phyloP scores from a whole-genome alignment of 2,113 vertebrate species.

The Coreoperca whiteheadi region DNA sequence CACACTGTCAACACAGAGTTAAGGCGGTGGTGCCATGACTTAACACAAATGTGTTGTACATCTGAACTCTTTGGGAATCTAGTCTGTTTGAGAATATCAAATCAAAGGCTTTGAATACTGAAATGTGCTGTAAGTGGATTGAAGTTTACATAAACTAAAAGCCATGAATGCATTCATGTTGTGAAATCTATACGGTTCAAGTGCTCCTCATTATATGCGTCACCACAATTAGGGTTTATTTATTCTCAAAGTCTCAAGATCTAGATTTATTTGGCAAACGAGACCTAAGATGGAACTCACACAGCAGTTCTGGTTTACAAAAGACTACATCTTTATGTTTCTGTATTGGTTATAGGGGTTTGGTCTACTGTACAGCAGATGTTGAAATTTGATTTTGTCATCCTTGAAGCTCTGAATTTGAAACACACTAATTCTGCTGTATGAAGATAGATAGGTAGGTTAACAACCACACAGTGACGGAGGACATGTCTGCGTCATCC shows the following conservation, averaged over 20 bases:
- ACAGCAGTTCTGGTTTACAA: not conserved
- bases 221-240: not conserved
- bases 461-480: constrained; percentile 11
- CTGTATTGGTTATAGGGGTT: not conserved
- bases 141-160: not conserved
- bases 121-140: not conserved
- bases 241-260: constrained; percentile 12
- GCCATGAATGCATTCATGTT: not conserved
- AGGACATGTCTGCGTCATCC: constrained; percentile 1
- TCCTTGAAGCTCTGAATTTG: not conserved
- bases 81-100: not conserved
- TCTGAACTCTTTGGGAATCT: constrained; percentile 7
- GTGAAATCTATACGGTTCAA: not conserved
- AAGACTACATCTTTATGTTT: not conserved
- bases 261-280: not conserved
- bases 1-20: constrained; percentile 53
- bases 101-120: constrained; percentile 4
- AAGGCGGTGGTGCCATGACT: constrained; percentile 13
- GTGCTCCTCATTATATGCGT: not conserved
- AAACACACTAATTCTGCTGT: constrained; percentile 12
- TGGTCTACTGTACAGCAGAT: not conserved
- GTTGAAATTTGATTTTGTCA: constrained; percentile 8
- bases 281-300: not conserved
- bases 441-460: constrained; percentile 3
- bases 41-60: constrained; percentile 4